Percentiles rank a stretch among this genome's conserved stretches.
Evolutionary conservation across 2,888 invertebrate genomes (phyloP).

Genomic region (Coenonympha arcania): DNA sequence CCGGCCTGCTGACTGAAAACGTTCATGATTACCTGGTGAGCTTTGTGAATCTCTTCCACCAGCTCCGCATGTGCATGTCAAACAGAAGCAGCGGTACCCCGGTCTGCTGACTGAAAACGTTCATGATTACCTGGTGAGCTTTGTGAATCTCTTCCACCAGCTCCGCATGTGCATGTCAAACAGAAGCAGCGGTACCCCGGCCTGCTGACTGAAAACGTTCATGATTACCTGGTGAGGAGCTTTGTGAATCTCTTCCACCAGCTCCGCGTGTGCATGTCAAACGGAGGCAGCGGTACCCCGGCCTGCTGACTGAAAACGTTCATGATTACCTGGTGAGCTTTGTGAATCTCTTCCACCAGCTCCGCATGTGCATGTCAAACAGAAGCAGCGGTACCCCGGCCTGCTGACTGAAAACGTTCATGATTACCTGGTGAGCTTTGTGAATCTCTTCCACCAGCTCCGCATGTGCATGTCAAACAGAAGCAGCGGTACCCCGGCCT

Average conservation of each 20-base stretch:
- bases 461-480: constrained; percentile 79
- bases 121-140: constrained; percentile 70
- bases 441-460: constrained; percentile 77
- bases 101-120: too few species aligned
- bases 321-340: too few species aligned
- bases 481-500: constrained; percentile 78
- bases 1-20: too few species aligned
- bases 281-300: too few species aligned
- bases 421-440: constrained; percentile 72
- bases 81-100: constrained; percentile 78
- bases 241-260: too few species aligned
- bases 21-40: too few species aligned
- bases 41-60: too few species aligned
- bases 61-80: constrained; percentile 77
- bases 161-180: constrained; percentile 78
- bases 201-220: constrained; percentile 71
- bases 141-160: constrained; percentile 77
- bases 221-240: constrained; percentile 73
- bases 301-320: too few species aligned
- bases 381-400: constrained; percentile 76
- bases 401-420: too few species aligned
- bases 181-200: constrained; percentile 77
- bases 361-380: constrained; percentile 80
- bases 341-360: constrained; percentile 43
- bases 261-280: too few species aligned